Base-by-base conservation (phyloP, 2,888 invertebrate genomes). In the Aleiodes alternator region DNA sequence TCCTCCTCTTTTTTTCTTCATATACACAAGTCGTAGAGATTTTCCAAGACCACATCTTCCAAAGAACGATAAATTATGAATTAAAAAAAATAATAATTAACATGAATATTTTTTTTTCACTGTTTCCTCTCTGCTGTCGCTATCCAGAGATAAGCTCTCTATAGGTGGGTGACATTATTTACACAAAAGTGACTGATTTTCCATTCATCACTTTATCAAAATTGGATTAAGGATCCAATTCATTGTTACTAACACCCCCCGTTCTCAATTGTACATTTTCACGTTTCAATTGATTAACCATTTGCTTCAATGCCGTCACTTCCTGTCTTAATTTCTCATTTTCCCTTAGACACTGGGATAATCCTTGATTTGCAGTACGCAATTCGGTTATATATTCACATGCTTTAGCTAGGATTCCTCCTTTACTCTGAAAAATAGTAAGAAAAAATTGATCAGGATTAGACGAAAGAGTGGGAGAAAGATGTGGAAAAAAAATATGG, bases 341-440 rank as follows among this genome's bases (percentile, higher is more conserved):
- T 80, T 96, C 96, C 76, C 92, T 92, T 61, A 92, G 83, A 83
- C 91, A 92, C 48, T 93, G 92, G 8, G 92, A 91, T 87, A 94
- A 93, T 91, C 94, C 94, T 83, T 94, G 93, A 88, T 96, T 95
- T 79, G 94, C 94, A 64, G 93, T 92, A 76, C 96, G 94, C 80
- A 98, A 92, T 84, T 97, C 96, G 74, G 93, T 92, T 79, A 98
- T 98, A 89, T 98, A 96, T 87, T 98, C 98, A 89, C 97, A 98
- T 0, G 98, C 98, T 90, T 97, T 98, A 6, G 97, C 96, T 82
- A 98, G 90, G 83, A 98, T 98, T 74, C 97, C 97, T 14, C 98
- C 98, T 91, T 98, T 98, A 86, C 97, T 98, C 92, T 96, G 93
- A 51, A 81, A 83, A 74, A 76, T 51, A 56, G 76, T 74, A 74